Percentiles rank a stretch among this genome's conserved stretches.
Conservation (phyloP, 37 sponge, comb jelly and placozoan species). For the Haliclona indistincta region DNA sequence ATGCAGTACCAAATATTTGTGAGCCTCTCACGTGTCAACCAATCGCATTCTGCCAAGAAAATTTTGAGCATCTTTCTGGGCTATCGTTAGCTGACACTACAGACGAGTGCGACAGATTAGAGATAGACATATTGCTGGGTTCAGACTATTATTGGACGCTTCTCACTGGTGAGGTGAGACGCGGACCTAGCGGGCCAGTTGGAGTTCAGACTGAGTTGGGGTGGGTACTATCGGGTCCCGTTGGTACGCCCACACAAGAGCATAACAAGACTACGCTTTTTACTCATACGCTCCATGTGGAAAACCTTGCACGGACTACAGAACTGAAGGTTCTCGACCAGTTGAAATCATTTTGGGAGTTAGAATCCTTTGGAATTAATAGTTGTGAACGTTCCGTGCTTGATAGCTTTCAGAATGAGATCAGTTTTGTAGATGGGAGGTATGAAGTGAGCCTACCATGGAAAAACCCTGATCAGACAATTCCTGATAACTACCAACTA, state of each 20-base stretch:
- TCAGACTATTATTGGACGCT: constrained; percentile 5
- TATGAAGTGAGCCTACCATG: constrained; percentile 11
- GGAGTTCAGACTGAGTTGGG: constrained; percentile 20
- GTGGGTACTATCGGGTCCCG: constrained; percentile 28
- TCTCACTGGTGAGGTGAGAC: neutral
- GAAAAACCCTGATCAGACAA: neutral
- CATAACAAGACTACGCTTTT: neutral
- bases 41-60: neutral
- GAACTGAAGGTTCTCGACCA: constrained; percentile 8
- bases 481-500: constrained; percentile 4
- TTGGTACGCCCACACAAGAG: neutral
- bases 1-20: constrained; percentile 2
- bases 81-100: neutral
- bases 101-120: too few relatives aligned
- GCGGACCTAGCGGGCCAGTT: constrained; percentile 3
- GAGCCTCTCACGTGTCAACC: constrained; percentile 11
- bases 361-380: constrained; percentile 8
- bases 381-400: neutral
- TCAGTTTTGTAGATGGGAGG: neutral
- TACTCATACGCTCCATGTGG: neutral
- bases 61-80: constrained; percentile 5
- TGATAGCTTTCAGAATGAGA: neutral
- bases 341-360: constrained; percentile 10
- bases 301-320: neutral
- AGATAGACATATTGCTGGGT: neutral